Evolutionary conservation across 2,797 vertebrate species (phyloP).

Genomic region (Hozukius guyotensis): DNA sequence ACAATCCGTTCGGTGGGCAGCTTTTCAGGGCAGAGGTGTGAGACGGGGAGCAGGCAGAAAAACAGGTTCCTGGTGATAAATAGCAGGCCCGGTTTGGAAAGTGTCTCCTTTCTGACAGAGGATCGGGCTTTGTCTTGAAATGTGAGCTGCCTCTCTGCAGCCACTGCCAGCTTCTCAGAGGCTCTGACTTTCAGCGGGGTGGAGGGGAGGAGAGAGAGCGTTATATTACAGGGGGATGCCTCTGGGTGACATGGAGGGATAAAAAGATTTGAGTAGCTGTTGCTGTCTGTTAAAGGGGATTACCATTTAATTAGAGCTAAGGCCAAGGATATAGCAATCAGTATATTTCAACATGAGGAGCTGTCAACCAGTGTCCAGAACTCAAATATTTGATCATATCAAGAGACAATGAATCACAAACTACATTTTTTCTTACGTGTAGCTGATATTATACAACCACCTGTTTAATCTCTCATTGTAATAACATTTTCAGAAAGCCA

Average conservation of each 20-base stretch:
- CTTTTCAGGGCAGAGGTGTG: constrained; percentile 53
- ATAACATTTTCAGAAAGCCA: too few relatives aligned
- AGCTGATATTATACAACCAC: background rate
- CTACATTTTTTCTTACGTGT: background rate
- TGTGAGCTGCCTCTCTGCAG: constrained; percentile 60
- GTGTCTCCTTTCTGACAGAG: constrained; percentile 77
- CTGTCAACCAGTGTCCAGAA: background rate
- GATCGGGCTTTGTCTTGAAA: constrained; percentile 79
- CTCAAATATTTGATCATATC: background rate
- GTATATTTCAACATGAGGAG: background rate
- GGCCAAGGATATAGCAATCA: constrained; percentile 35
- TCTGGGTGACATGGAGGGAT: constrained; percentile 55
- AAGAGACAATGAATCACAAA: background rate
- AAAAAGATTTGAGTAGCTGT: constrained; percentile 63
- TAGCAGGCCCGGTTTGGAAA: constrained; percentile 65
- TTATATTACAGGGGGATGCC: constrained; percentile 74
- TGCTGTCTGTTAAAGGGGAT: constrained; percentile 69
- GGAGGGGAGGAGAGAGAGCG: constrained; percentile 48
- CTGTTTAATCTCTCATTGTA: background rate
- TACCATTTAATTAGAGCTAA: constrained; percentile 56
- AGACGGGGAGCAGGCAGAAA: constrained; percentile 62
- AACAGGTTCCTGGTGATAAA: constrained; percentile 76
- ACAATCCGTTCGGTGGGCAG: constrained; percentile 19
- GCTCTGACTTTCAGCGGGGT: constrained; percentile 54
- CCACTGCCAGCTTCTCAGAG: constrained; percentile 71